Conservation (phyloP, 1,140 invertebrate genomes). For the Ctenoplectra terminalis region DNA sequence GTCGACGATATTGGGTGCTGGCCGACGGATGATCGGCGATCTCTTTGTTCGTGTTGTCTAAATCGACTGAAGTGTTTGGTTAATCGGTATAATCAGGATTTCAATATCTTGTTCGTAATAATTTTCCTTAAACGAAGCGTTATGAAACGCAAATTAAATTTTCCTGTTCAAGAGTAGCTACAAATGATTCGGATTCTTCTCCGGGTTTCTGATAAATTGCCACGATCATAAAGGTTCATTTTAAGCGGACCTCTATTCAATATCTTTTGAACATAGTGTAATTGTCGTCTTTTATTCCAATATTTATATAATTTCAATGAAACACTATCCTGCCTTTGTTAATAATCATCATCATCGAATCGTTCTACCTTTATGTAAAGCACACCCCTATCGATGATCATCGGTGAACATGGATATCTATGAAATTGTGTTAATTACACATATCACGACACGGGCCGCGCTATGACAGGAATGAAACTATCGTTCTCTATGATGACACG, state of each 20-base stretch:
- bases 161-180: accelerated
- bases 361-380: conserved; percentile 4
- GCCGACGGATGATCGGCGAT: conserved; percentile 17
- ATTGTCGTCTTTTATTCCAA: background rate
- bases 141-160: background rate
- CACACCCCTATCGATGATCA: background rate
- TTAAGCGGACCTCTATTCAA: background rate
- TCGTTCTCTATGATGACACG: conserved; percentile 35
- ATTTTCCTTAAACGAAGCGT: background rate
- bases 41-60: conserved; percentile 1
- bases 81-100: no score
- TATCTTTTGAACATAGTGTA: background rate
- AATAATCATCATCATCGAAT: conserved; percentile 13
- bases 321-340: background rate
- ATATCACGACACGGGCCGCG: conserved; percentile 13
- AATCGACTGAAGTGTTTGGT: background rate
- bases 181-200: background rate
- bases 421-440: conserved; percentile 47
- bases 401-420: conserved; percentile 18
- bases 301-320: background rate
- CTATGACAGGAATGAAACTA: conserved; percentile 48
- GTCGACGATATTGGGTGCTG: conserved; percentile 43
- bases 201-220: background rate
- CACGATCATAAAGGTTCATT: accelerated
- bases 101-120: no score